Base-by-base conservation (phyloP, 2,113 vertebrate species). In the Argyrosomus japonicus region DNA sequence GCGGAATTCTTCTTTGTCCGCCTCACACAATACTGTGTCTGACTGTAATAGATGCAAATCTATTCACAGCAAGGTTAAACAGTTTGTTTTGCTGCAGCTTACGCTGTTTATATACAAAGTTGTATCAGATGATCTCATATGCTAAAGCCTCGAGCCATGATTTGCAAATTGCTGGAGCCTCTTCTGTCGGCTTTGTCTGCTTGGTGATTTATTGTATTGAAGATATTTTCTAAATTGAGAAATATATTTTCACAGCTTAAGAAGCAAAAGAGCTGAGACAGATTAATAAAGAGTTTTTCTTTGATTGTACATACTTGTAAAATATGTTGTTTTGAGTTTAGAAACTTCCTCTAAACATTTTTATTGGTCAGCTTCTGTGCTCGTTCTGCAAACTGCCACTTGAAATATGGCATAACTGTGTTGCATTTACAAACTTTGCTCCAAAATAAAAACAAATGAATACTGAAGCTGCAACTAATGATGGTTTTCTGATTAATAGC, bases 41-140 rank as follows among this genome's bases (percentile, higher is more conserved):
- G 79, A 75, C 70, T 88, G 72, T 92, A 91, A 93, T 82, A 80
- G 86, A 93, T 93, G 91, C 90, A 92, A 93, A 93, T 93, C 84
- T 88, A 86, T 92, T 93, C 87, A 81, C 77, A 75, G 63, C 85
- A 86, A 93, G 90, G 88, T 92, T 90, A 89, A 93, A 91, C 84
- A 90, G 91, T 91, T 81, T 90, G 92, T 90, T 91, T 92, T 93
- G 92, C 69, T 70, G 82, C 91, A 82, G 90, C 91, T 91, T 68
- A 72, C 13, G 67, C 74, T 91, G 87, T 92, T 89, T 82, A 89
- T 94, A 73, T 82, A 81, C 48, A 79, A 90, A 91, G 77, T 90
- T 89, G 68, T 64, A 85, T 82, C 40, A 27, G 68, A 89, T 88
- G 85, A 91, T 86, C 69, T 88, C 74, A 85, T 77, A 74, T 67